phyloP scores from a whole-genome alignment of 30 jellyfish, hydroid and myxozoan species.

The Catostylus mosaicus region DNA sequence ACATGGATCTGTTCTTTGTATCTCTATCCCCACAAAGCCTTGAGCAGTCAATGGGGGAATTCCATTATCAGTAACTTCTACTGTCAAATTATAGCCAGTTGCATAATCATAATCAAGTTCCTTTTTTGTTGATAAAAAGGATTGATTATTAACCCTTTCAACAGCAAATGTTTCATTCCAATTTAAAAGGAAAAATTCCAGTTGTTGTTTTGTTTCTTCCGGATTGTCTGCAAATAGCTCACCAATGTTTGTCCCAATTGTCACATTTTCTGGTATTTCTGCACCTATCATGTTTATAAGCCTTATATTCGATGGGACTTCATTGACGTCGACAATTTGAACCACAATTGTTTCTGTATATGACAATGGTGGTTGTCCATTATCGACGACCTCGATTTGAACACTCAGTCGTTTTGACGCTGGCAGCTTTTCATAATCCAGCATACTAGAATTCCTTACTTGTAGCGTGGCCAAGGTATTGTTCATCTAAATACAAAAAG shows the following conservation, averaged over 20 bases:
- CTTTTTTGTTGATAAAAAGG: slow-evolving; percentile 39
- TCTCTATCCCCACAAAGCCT: slow-evolving; percentile 29
- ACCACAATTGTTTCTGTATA: slow-evolving; percentile 48
- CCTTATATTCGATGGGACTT: slow-evolving; percentile 76
- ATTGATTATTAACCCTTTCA: slow-evolving; percentile 59
- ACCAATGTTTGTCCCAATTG: slow-evolving; percentile 65
- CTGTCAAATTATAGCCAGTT: slow-evolving; percentile 20
- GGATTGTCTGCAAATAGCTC: slow-evolving; percentile 84
- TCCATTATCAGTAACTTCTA: slow-evolving; percentile 83
- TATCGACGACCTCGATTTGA: slow-evolving; percentile 63
- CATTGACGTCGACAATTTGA: slow-evolving; percentile 79
- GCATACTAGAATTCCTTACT: slow-evolving; percentile 44
- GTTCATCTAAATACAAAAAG: slow-evolving; percentile 8
- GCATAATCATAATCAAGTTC: slow-evolving; percentile 56
- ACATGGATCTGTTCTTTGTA: slow-evolving; percentile 78
- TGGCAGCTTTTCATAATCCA: slow-evolving; percentile 79
- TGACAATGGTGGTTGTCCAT: slow-evolving; percentile 61
- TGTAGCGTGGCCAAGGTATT: slow-evolving; percentile 30
- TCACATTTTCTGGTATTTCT: slow-evolving; percentile 62
- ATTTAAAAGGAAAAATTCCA: slow-evolving; percentile 36
- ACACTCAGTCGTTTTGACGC: slow-evolving; percentile 33
- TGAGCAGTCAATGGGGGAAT: slow-evolving; percentile 78
- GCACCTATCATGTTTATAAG: slow-evolving; percentile 26
- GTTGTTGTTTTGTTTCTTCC: slow-evolving; percentile 63
- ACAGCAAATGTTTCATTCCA: slow-evolving; percentile 48